Conservation (phyloP, 2,888 invertebrate species). For the Glaucopsyche alexis region DNA sequence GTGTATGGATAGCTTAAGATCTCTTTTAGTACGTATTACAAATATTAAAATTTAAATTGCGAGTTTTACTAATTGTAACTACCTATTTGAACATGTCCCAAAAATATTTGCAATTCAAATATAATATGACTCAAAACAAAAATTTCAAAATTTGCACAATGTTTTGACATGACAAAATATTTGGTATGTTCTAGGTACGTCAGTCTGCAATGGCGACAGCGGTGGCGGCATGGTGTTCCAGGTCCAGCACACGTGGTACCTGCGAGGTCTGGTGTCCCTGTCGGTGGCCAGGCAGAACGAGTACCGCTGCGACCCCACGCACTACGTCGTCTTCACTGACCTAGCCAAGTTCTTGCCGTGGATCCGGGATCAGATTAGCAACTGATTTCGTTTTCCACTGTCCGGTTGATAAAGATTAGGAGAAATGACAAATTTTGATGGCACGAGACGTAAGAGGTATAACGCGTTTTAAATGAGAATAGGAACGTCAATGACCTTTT, state of each 20-base stretch:
- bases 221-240: conserved; percentile 76
- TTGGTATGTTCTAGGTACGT: conserved; percentile 65
- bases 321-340: conserved; percentile 82
- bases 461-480: no score
- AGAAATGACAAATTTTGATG: background rate
- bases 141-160: background rate
- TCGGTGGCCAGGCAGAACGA: conserved; percentile 80
- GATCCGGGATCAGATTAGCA: conserved; percentile 56
- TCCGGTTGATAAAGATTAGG: background rate
- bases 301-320: conserved; percentile 78
- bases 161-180: background rate
- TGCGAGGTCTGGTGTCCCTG: conserved; percentile 78
- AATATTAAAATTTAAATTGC: no score
- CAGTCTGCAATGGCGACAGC: conserved; percentile 80
- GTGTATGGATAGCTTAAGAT: no score
- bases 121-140: background rate
- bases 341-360: conserved; percentile 79
- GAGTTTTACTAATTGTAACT: no score
- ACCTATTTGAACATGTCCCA: no score
- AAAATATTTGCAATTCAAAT: no score
- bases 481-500: no score
- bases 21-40: no score
- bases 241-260: conserved; percentile 61
- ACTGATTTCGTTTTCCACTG: background rate
- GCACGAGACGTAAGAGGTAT: no score